phyloP scores from a whole-genome alignment of 2,888 invertebrate species.

The Hypomecis atomaria region DNA sequence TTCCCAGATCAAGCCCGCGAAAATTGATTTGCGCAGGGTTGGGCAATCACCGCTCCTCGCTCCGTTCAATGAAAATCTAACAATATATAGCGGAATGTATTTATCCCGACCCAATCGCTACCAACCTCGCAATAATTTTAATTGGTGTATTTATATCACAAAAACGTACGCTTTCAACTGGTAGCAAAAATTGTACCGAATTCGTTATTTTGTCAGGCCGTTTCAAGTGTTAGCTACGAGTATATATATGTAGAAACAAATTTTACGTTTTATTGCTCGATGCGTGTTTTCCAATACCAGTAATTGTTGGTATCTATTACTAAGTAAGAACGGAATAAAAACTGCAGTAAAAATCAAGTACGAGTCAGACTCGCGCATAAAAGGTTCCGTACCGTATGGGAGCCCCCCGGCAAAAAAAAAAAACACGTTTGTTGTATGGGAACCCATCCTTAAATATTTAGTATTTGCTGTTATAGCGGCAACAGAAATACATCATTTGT shows the following conservation, averaged over 20 bases:
- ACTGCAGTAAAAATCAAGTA: too few relatives aligned
- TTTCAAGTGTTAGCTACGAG: too few relatives aligned
- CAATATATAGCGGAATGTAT: slow-evolving; percentile 14
- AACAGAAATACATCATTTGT: too few relatives aligned
- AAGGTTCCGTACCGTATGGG: too few relatives aligned
- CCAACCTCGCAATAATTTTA: slow-evolving; percentile 7
- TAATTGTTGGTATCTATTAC: background rate
- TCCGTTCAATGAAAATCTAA: slow-evolving; percentile 26
- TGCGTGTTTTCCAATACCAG: background rate
- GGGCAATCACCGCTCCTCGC: slow-evolving; percentile 23
- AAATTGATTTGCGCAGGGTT: slow-evolving; percentile 25
- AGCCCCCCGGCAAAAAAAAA: too few relatives aligned
- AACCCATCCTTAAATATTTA: too few relatives aligned
- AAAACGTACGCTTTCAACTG: background rate
- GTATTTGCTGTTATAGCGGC: too few relatives aligned
- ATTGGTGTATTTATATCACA: slow-evolving; percentile 14
- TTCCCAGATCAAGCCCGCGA: slow-evolving; percentile 18
- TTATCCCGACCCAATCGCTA: slow-evolving; percentile 13
- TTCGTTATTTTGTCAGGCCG: background rate
- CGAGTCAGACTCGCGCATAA: too few relatives aligned
- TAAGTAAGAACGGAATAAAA: background rate
- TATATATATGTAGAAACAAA: too few relatives aligned
- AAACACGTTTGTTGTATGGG: too few relatives aligned
- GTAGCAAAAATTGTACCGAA: background rate
- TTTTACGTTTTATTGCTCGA: too few relatives aligned